A percentile compares a stretch with the other conserved stretches of the same genome.
These are phyloP conservation scores for Rallus crepitans DNA, from an alignment of 2,797 vertebrate species.

Conservation along the genomic window DNA sequence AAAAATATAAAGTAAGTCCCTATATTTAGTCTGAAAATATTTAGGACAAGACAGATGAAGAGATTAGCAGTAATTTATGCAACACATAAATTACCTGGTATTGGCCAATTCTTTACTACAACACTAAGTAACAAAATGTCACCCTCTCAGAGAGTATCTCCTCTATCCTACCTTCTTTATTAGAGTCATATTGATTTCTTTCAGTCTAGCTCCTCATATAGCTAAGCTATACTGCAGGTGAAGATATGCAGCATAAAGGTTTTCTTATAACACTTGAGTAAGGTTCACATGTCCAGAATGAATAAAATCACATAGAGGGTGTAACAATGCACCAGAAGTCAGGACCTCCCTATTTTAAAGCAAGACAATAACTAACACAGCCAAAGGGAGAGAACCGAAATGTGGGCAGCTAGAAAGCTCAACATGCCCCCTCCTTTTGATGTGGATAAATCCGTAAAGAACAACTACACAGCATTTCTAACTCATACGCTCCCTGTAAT, in stretches of 20 bases:
- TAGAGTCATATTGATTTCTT: not conserved
- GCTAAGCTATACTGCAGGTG: not conserved
- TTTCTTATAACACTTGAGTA: not conserved
- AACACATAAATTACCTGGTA: not conserved
- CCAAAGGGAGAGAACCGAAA: constrained; percentile 30
- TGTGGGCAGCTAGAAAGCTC: not conserved
- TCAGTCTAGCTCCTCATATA: not conserved
- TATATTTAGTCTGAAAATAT: not conserved
- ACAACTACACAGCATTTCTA: not conserved
- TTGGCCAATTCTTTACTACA: not conserved
- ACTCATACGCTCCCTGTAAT: not conserved
- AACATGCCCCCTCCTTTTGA: not conserved
- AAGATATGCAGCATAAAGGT: not conserved
- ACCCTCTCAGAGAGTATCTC: not conserved
- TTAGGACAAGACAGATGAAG: not conserved
- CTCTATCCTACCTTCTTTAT: not conserved
- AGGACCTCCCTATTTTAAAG: constrained; percentile 20
- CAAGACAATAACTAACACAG: not conserved
- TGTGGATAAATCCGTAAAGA: not conserved
- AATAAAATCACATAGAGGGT: not conserved
- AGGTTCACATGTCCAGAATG: not conserved
- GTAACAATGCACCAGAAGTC: not conserved
- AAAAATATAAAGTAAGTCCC: not conserved
- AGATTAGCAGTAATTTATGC: not conserved
- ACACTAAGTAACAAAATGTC: not conserved